Conservation (phyloP, 1,140 invertebrate genomes). For the Drosophila elegans region DNA sequence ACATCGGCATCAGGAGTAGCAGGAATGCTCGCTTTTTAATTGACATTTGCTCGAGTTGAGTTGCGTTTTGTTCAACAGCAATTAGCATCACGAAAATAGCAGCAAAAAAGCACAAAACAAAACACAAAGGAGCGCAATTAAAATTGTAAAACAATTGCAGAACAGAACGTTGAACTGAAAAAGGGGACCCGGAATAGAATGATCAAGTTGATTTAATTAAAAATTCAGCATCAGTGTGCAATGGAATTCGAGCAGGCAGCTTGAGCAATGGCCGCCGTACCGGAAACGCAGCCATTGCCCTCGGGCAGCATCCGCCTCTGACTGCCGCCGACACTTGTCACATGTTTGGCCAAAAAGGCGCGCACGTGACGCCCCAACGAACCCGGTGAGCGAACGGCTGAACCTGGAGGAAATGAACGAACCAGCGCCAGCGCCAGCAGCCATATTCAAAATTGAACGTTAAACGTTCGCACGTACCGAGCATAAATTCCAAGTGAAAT, state of each 20-base stretch:
- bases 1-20: constrained; percentile 38
- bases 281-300: constrained; percentile 58
- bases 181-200: constrained; percentile 58
- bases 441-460: constrained; percentile 72
- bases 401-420: constrained; percentile 69
- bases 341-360: constrained; percentile 60
- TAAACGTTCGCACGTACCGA: constrained; percentile 76
- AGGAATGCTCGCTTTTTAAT: constrained; percentile 76
- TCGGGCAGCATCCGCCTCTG: constrained; percentile 35
- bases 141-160: constrained; percentile 59
- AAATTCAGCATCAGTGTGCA: constrained; percentile 70
- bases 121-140: constrained; percentile 39
- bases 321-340: constrained; percentile 80
- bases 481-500: constrained; percentile 81
- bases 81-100: constrained; percentile 51
- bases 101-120: constrained; percentile 1
- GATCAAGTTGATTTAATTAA: constrained; percentile 77
- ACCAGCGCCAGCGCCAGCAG: constrained; percentile 32
- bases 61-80: constrained; percentile 66
- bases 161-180: constrained; percentile 48
- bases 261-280: constrained; percentile 58
- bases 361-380: constrained; percentile 42
- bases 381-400: constrained; percentile 39
- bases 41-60: constrained; percentile 75
- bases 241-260: constrained; percentile 60